phyloP scores from a whole-genome alignment of 1,140 invertebrate genomes.

The Drosophila saltans region DNA sequence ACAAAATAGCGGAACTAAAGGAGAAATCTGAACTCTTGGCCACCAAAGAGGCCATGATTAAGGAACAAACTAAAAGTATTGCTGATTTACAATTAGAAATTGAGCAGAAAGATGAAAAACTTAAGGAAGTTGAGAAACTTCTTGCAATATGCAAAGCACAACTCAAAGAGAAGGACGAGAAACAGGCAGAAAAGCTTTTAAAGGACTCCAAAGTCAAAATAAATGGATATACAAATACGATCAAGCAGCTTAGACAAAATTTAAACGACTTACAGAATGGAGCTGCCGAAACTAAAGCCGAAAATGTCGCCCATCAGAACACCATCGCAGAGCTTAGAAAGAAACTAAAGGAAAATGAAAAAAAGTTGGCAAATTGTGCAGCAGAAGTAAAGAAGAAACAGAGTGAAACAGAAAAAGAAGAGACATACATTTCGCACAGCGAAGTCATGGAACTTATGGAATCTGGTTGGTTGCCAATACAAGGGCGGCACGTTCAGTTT shows the following conservation, averaged over 20 bases:
- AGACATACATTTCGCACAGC: neutral
- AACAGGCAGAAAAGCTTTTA: neutral
- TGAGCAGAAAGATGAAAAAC: neutral
- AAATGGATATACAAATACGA: slow-evolving; percentile 3
- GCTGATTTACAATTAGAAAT: neutral
- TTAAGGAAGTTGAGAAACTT: neutral
- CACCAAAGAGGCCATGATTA: neutral
- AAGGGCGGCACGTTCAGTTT: neutral
- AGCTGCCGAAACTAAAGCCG: neutral
- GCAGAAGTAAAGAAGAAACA: too few relatives aligned
- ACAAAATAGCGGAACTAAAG: neutral
- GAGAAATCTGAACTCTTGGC: neutral
- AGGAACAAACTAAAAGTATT: neutral
- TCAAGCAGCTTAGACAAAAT: slow-evolving; percentile 12
- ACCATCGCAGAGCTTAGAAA: neutral
- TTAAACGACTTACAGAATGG: slow-evolving; percentile 1
- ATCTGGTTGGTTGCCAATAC: neutral
- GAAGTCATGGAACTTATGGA: neutral
- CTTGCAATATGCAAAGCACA: neutral
- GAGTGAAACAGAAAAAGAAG: neutral
- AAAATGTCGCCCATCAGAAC: neutral
- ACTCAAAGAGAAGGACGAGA: slow-evolving; percentile 2
- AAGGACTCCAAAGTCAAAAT: slow-evolving; percentile 11
- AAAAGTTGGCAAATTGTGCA: neutral
- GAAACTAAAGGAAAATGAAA: neutral